Percentiles rank a stretch among this genome's conserved stretches.
phyloP scores from a whole-genome alignment of 2,888 invertebrate species.

The Platycheirus albimanus region DNA sequence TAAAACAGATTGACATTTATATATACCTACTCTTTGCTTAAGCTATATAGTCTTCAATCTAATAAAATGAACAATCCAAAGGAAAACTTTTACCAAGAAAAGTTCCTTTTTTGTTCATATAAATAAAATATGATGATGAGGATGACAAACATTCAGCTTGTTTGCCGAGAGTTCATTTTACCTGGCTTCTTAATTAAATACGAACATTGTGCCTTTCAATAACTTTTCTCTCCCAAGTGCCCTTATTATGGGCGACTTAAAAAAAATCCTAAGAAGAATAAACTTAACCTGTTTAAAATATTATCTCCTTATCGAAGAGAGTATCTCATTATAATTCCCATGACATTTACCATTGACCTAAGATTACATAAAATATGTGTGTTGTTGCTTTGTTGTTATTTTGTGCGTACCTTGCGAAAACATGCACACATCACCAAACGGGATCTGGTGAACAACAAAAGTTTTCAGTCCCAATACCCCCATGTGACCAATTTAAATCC shows the following conservation, averaged over 20 bases:
- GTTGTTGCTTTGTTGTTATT: neutral
- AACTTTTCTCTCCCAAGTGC: conserved; percentile 16
- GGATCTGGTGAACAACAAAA: conserved; percentile 35
- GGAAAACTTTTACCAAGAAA: neutral
- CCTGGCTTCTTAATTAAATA: conserved; percentile 25
- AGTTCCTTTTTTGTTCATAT: neutral
- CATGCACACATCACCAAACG: conserved; percentile 24
- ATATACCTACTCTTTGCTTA: too few relatives aligned
- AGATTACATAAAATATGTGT: conserved; percentile 35
- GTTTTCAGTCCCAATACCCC: conserved; percentile 57
- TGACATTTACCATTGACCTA: conserved; percentile 38
- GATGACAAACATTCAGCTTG: neutral
- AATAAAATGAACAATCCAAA: neutral
- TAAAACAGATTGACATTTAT: neutral
- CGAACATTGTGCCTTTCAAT: conserved; percentile 12
- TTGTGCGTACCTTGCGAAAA: conserved; percentile 14
- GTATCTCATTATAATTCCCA: conserved; percentile 51
- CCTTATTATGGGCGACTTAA: conserved; percentile 22
- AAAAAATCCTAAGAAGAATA: conserved; percentile 30
- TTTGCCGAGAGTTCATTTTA: neutral
- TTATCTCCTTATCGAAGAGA: conserved; percentile 34
- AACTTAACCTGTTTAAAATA: conserved; percentile 47
- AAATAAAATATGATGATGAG: neutral
- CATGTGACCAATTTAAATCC: conserved; percentile 70
- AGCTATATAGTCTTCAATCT: neutral